Base-by-base conservation (phyloP, 2,888 invertebrate genomes). In the Melinopterus prodromus region DNA sequence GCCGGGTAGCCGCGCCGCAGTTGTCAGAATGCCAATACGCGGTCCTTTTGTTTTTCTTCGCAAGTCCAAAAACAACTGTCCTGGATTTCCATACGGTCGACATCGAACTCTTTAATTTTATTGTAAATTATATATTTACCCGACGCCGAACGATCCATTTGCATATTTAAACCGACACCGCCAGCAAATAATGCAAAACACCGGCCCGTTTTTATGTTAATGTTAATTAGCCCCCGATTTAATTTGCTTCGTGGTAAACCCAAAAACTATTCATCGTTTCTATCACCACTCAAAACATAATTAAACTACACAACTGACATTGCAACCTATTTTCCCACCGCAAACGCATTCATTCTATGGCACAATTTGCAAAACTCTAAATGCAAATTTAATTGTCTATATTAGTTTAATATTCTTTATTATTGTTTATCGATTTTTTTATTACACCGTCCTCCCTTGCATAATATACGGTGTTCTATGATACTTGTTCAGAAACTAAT, bases 121-220 rank as follows among this genome's bases (percentile, higher is more conserved):
- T 53, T 53, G 53, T 53, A 53, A 53, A 53, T 53, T 53, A 53
- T 53, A 53, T 53, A 53, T 53, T 53, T 53, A 53, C 53, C 53
- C 2, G 1, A 53, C 53, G 5, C 9, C 7, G 12, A 53, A 53
- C 12, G 12, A 9, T 12, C 12, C 5, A 53, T 53, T 53, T 53
- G 53, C 53, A 53, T 53, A 53, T 53, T 53, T 9, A 53, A 53
- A 1, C 53, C 53, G n/a, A 53, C 53, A 12, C 53, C 53, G 12
- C 53, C 12, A 2, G 53, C 53, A 53, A 53, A 53, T 53, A 53
- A 53, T 53, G 9, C 53, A 2, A 53, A 53, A 53, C 53, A 53
- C 53, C 53, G 53, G 53, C 53, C 5, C 12, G 53, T 53, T 53
- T 53, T 53, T 53, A 53, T 53, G 53, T 53, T 53, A 53, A 53